Evolutionary conservation across 2,888 invertebrate species (phyloP).

Genomic region (Cerceris ruficornis): DNA sequence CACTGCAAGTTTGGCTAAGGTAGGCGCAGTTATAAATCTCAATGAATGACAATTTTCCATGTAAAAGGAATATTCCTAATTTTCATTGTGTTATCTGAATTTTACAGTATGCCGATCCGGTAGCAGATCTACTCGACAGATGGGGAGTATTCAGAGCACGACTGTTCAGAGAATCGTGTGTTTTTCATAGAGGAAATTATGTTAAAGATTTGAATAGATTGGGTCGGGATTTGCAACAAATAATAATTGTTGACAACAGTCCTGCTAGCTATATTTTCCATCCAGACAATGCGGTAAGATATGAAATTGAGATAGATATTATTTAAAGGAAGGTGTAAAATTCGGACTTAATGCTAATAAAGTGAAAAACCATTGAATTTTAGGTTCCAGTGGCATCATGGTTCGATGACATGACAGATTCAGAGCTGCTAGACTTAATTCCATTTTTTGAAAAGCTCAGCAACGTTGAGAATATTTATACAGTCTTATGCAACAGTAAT

Average conservation of each 20-base stretch:
- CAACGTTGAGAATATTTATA: constrained; percentile 98
- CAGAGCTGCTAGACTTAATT: constrained; percentile 97
- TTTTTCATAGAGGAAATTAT: constrained; percentile 99
- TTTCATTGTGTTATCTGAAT: neutral
- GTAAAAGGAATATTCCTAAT: neutral
- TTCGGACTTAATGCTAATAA: neutral
- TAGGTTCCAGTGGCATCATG: constrained; percentile 99
- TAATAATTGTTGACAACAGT: constrained; percentile 99
- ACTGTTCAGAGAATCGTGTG: constrained; percentile 99
- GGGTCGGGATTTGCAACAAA: constrained; percentile 97
- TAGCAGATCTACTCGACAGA: constrained; percentile 98
- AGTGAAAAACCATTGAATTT: constrained; percentile 14
- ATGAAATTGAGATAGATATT: neutral
- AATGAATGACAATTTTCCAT: neutral
- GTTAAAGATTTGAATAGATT: constrained; percentile 99
- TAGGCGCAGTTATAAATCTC: constrained; percentile 72
- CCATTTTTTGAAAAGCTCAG: constrained; percentile 99
- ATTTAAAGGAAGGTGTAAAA: neutral
- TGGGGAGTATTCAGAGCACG: constrained; percentile 98
- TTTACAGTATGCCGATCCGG: constrained; percentile 97
- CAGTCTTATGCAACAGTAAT: constrained; percentile 95
- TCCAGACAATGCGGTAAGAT: constrained; percentile 99
- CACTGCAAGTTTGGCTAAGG: constrained; percentile 98
- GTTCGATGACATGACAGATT: constrained; percentile 99
- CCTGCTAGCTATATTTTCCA: constrained; percentile 99